Conservation (phyloP, 2,888 invertebrate species). For the Lycaena phlaeas region DNA sequence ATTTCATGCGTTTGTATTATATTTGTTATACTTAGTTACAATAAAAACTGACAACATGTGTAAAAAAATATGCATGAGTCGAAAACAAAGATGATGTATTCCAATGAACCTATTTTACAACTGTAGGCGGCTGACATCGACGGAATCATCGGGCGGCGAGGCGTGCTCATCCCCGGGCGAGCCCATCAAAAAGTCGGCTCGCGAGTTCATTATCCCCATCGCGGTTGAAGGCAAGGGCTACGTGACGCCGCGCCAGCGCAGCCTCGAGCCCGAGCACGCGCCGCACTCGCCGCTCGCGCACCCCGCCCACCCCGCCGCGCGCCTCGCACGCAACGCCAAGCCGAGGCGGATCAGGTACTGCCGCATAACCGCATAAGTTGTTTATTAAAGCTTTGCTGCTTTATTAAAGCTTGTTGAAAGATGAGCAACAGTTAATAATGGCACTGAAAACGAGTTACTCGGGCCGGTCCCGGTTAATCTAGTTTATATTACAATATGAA, state of each 20-base stretch:
- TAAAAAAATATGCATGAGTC: no score
- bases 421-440: neutral
- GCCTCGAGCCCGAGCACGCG: constrained; percentile 81
- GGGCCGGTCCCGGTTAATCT: no score
- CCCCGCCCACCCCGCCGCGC: constrained; percentile 44
- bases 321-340: constrained; percentile 29
- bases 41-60: no score
- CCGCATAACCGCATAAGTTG: neutral
- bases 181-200: constrained; percentile 89
- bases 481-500: no score
- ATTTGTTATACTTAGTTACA: no score
- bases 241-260: constrained; percentile 81
- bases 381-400: no score
- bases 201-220: constrained; percentile 95
- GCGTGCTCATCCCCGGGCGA: constrained; percentile 60
- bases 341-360: constrained; percentile 78
- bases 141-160: constrained; percentile 77
- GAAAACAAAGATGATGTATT: no score
- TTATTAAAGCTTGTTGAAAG: no score
- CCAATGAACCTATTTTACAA: no score
- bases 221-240: constrained; percentile 92
- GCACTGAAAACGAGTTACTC: no score
- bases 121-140: constrained; percentile 61
- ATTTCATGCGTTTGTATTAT: no score
- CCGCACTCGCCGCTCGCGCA: constrained; percentile 11